These are phyloP conservation scores for Oreortyx pictus DNA, from an alignment of 2,797 vertebrate genomes.

Conservation along the genomic window DNA sequence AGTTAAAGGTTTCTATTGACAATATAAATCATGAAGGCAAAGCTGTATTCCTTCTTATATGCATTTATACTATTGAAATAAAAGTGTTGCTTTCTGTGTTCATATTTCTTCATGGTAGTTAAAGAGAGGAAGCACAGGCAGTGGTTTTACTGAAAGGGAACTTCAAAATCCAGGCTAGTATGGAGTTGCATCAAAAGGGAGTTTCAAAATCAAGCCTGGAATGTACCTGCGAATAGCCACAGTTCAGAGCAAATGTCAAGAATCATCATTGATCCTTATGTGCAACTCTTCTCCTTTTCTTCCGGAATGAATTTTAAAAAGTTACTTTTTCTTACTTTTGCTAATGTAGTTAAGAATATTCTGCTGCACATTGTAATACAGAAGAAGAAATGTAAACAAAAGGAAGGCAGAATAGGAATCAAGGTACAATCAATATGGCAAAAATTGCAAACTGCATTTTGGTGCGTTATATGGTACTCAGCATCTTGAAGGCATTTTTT, in stretches of 20 bases:
- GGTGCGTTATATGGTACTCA: neutral
- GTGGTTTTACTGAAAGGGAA: neutral
- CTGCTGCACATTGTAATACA: neutral
- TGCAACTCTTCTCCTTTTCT: neutral
- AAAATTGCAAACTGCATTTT: neutral
- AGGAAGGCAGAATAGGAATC: neutral
- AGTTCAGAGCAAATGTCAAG: neutral
- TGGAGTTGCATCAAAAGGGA: neutral
- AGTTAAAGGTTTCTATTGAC: slow-evolving; percentile 27
- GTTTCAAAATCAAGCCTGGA: neutral
- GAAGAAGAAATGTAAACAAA: neutral
- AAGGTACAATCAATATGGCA: neutral
- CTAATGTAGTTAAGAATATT: neutral
- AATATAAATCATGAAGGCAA: slow-evolving; percentile 23
- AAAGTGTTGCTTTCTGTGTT: slow-evolving; percentile 12
- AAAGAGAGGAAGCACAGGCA: neutral
- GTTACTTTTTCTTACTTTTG: neutral
- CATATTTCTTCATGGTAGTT: neutral
- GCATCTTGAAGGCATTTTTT: neutral
- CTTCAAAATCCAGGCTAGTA: neutral
- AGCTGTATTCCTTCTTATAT: slow-evolving; percentile 19
- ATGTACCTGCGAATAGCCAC: neutral
- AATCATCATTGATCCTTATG: neutral
- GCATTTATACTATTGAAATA: neutral
- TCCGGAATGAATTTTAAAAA: neutral